Conservation (phyloP, 1,140 invertebrate species). For the Lineus longissimus region DNA sequence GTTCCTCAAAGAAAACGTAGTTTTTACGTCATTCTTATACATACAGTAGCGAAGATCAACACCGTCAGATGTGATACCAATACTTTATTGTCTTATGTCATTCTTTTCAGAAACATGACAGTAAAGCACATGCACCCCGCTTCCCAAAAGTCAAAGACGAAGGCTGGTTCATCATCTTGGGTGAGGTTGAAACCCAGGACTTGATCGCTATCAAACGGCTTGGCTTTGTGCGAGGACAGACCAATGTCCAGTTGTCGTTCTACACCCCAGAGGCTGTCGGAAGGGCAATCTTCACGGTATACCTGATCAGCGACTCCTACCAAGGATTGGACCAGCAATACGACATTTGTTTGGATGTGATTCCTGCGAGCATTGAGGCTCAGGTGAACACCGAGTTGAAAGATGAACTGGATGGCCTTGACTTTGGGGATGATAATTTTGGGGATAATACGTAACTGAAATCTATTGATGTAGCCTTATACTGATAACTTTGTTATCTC, state of each 20-base stretch:
- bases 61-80: neutral
- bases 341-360: conserved; percentile 53
- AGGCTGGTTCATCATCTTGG: conserved; percentile 89
- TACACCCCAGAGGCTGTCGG: conserved; percentile 63
- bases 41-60: neutral
- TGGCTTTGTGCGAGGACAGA: conserved; percentile 33
- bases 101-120: conserved; percentile 37
- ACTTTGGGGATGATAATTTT: neutral
- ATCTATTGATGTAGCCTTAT: no score
- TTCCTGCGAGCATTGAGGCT: conserved; percentile 33
- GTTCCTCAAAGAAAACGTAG: neutral
- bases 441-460: no score
- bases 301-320: conserved; percentile 90
- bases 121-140: conserved; percentile 69
- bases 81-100: neutral
- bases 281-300: conserved; percentile 72
- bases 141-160: conserved; percentile 93
- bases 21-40: neutral
- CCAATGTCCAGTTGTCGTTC: conserved; percentile 62
- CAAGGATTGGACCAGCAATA: conserved; percentile 95
- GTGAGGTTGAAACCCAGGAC: conserved; percentile 66
- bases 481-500: no score
- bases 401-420: neutral
- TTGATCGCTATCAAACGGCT: conserved; percentile 84
- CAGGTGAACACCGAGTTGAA: conserved; percentile 42